A percentile compares a stretch with the other conserved stretches of the same genome.
These are phyloP conservation scores for Bombus sibiricus DNA, from an alignment of 1,140 invertebrate species.

Conservation along the genomic window DNA sequence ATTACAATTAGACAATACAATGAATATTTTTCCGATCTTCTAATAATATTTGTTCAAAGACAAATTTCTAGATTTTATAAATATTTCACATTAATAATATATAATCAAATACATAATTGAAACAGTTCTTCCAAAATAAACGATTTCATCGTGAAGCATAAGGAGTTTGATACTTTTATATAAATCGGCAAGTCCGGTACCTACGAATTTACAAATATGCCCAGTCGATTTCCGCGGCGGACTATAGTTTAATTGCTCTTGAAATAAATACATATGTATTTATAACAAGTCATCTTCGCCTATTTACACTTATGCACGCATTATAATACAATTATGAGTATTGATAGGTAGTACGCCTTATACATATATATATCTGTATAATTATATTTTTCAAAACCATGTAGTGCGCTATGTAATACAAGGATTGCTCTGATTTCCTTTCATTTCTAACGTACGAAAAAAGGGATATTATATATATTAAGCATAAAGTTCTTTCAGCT, in stretches of 20 bases:
- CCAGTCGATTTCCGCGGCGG: neutral
- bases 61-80: neutral
- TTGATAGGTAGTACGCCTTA: slow-evolving; percentile 3
- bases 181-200: neutral
- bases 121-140: neutral
- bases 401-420: no score
- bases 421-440: neutral
- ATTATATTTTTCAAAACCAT: neutral
- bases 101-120: neutral
- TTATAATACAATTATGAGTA: slow-evolving; percentile 8
- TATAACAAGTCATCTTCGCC: neutral
- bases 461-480: neutral
- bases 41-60: neutral
- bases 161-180: neutral
- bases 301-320: neutral
- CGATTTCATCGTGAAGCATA: neutral
- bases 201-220: neutral
- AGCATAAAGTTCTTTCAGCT: neutral
- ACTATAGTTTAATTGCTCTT: neutral
- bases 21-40: neutral
- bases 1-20: neutral
- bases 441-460: slow-evolving; percentile 1
- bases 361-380: neutral
- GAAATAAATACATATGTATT: neutral
- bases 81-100: neutral